Evolutionary conservation across 2,113 vertebrate genomes (phyloP).

Genomic region (Saccopteryx leptura): DNA sequence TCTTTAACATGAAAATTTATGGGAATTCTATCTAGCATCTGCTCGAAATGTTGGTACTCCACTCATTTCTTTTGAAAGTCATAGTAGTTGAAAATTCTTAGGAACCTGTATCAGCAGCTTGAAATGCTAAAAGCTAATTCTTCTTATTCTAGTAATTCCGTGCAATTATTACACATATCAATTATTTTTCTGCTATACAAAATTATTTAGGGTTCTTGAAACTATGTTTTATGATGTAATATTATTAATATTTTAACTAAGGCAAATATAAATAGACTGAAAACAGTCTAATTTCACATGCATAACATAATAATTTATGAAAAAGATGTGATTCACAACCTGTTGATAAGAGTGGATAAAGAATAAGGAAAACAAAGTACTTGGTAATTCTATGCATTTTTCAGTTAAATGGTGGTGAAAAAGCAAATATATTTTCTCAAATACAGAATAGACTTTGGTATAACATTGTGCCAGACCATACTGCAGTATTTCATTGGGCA

Average conservation of each 20-base stretch:
- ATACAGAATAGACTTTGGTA: neutral
- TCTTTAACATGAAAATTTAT: conserved; percentile 50
- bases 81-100: conserved; percentile 46
- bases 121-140: conserved; percentile 41
- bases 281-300: conserved; percentile 49
- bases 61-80: conserved; percentile 40
- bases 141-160: conserved; percentile 40
- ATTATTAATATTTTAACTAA: conserved; percentile 44
- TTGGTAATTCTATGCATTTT: neutral
- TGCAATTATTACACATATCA: conserved; percentile 4
- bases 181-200: conserved; percentile 53
- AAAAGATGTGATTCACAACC: neutral
- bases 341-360: conserved; percentile 24
- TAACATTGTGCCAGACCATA: neutral
- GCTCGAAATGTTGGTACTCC: neutral
- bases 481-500: neutral
- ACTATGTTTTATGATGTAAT: neutral
- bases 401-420: conserved; percentile 21
- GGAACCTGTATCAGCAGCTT: conserved; percentile 37
- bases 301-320: neutral
- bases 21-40: neutral
- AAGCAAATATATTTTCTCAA: neutral
- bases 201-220: neutral
- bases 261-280: neutral
- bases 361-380: conserved; percentile 28